Percentiles rank a stretch among this genome's conserved stretches.
Conservation (phyloP, 2,888 invertebrate genomes). For the Lithophane ornitopus region DNA sequence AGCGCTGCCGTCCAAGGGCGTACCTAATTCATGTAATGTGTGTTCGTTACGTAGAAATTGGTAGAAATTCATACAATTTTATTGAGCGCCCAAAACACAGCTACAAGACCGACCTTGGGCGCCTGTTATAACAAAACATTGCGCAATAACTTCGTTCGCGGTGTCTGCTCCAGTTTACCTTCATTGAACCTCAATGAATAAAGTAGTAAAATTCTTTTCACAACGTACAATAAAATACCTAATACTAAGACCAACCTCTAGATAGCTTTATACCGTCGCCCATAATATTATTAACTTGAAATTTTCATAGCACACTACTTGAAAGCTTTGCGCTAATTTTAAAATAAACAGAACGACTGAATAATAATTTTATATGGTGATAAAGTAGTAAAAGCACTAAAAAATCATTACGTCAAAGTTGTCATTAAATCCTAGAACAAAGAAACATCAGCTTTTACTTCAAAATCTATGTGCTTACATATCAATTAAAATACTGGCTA, state of each 20-base stretch:
- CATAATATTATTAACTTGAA: constrained; percentile 83
- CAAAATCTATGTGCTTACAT: constrained; percentile 79
- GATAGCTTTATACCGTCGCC: constrained; percentile 84
- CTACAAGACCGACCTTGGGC: no score
- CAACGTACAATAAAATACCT: not conserved
- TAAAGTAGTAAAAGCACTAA: constrained; percentile 83
- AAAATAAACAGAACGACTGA: constrained; percentile 78
- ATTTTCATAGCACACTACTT: constrained; percentile 85
- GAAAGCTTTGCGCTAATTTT: constrained; percentile 77
- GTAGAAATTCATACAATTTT: no score
- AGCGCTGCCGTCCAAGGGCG: no score
- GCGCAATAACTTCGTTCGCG: no score
- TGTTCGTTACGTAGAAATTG: no score
- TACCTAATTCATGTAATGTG: no score
- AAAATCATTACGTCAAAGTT: constrained; percentile 89
- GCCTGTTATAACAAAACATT: no score
- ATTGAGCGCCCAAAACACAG: no score
- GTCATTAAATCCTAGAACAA: constrained; percentile 85
- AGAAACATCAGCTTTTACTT: constrained; percentile 74
- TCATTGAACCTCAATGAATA: no score
- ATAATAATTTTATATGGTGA: constrained; percentile 83
- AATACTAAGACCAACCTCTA: constrained; percentile 76
- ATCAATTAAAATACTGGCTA: constrained; percentile 59
- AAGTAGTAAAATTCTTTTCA: not conserved
- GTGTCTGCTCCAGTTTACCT: no score